These are phyloP conservation scores for Amblyopsis rosae DNA, from an alignment of 2,113 vertebrate genomes.

Conservation along the genomic window DNA sequence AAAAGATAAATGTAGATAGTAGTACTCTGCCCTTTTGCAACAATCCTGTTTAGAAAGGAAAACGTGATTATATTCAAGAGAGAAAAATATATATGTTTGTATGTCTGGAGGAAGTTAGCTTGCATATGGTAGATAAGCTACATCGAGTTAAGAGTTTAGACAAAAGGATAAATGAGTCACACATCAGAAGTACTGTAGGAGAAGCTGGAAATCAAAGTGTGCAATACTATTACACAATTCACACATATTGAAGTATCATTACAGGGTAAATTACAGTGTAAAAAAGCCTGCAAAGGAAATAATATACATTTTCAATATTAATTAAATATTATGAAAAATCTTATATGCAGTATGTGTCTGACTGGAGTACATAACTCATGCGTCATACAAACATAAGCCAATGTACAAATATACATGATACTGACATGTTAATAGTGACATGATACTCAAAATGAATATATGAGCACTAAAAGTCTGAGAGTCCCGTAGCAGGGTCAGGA, in stretches of 20 bases:
- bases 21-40: too few species aligned
- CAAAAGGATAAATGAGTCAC: constrained; percentile 4
- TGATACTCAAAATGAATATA: not conserved
- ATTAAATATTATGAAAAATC: too few species aligned
- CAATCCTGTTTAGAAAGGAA: not conserved
- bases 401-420: not conserved
- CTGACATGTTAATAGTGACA: too few species aligned
- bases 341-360: not conserved
- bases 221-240: constrained; percentile 18
- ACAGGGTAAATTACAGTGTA: not conserved
- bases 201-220: constrained; percentile 6
- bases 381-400: not conserved
- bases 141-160: constrained; percentile 15
- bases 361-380: not conserved
- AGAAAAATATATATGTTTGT: not conserved
- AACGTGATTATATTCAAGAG: not conserved
- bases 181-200: constrained; percentile 12
- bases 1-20: too few species aligned
- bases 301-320: too few species aligned
- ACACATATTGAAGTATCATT: constrained; percentile 27
- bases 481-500: not conserved
- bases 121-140: not conserved
- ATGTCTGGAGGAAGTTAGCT: not conserved
- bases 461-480: not conserved
- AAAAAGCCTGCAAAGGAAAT: too few species aligned